phyloP scores from a whole-genome alignment of 2,113 vertebrate genomes.

The human region GRCh38 chr11:104818001-104818500 shows the following conservation, averaged over 20 bases:
- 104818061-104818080: not conserved
- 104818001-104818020: not conserved
- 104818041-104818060: not conserved
- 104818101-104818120: not conserved
- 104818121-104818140: not conserved
- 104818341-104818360: not conserved
- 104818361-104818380: not conserved
- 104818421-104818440: not conserved
- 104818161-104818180: not conserved
- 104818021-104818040: not conserved
- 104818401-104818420: not conserved
- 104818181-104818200: not conserved
- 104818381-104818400: not conserved
- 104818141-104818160: not conserved
- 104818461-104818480: not conserved
- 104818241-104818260: not conserved
- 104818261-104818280: not conserved
- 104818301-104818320: not conserved
- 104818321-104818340: not conserved
- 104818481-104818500: not conserved
- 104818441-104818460: not conserved
- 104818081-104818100: not conserved
- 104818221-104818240: not conserved
- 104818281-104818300: not conserved
- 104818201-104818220: not conserved